A percentile compares a stretch with the other conserved stretches of the same genome.
phyloP scores from a whole-genome alignment of 2,113 vertebrate genomes.

The Sinocyclocheilus anshuiensis region DNA sequence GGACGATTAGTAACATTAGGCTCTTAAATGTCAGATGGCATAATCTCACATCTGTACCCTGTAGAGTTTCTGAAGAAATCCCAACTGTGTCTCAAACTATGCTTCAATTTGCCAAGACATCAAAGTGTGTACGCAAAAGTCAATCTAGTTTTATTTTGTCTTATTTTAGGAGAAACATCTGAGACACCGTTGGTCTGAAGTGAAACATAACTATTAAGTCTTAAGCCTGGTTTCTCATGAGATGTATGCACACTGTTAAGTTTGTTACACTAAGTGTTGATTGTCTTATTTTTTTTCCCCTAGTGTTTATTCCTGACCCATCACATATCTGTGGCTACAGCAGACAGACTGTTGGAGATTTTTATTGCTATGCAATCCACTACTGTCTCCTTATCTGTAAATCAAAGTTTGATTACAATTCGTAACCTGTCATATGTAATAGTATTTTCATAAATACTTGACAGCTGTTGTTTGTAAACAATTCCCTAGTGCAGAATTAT shows the following conservation, averaged over 20 bases:
- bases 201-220: neutral
- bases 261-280: neutral
- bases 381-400: neutral
- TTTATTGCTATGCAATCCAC: slow-evolving; percentile 8
- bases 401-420: neutral
- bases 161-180: neutral
- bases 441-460: neutral
- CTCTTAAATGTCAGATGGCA: neutral
- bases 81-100: neutral
- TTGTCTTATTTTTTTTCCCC: neutral
- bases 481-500: neutral
- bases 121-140: neutral
- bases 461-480: neutral
- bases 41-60: neutral
- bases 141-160: neutral
- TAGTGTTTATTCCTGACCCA: slow-evolving; percentile 38
- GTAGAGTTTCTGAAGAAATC: slow-evolving; percentile 7
- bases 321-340: neutral
- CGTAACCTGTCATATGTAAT: neutral
- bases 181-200: neutral
- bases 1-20: slow-evolving; percentile 40
- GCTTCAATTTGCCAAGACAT: neutral
- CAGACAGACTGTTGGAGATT: neutral
- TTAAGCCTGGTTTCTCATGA: neutral
- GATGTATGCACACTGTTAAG: neutral